Conservation (phyloP, 2,888 invertebrate species). For the Plagodis dolabraria region DNA sequence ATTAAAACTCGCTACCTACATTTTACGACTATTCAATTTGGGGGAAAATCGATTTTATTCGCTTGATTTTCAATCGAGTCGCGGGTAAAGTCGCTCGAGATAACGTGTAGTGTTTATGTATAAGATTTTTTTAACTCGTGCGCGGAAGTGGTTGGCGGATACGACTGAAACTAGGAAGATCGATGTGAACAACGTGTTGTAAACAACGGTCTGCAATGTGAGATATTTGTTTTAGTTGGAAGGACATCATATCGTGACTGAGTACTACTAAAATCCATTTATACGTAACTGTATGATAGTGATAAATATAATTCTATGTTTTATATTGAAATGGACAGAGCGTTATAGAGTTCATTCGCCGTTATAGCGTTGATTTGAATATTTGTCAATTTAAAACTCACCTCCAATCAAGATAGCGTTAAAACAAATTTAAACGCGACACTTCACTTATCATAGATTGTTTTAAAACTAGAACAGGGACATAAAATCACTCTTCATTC, state of each 20-base stretch:
- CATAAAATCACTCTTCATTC: slow-evolving; percentile 62
- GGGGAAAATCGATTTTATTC: slow-evolving; percentile 85
- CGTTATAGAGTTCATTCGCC: neutral
- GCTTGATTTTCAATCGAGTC: slow-evolving; percentile 77
- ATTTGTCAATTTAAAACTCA: slow-evolving; percentile 26
- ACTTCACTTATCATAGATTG: slow-evolving; percentile 40
- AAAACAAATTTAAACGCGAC: slow-evolving; percentile 31
- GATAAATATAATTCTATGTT: neutral
- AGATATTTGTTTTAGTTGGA: neutral
- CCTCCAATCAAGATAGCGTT: slow-evolving; percentile 28
- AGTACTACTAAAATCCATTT: neutral
- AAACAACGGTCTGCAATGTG: slow-evolving; percentile 13
- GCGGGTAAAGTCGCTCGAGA: slow-evolving; percentile 71
- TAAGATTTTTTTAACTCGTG: slow-evolving; percentile 50
- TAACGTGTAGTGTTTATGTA: slow-evolving; percentile 48
- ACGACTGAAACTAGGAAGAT: slow-evolving; percentile 59
- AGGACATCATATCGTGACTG: slow-evolving; percentile 2
- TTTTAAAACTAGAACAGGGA: slow-evolving; percentile 38
- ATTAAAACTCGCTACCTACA: slow-evolving; percentile 80
- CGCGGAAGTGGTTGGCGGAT: slow-evolving; percentile 78
- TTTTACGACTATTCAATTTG: slow-evolving; percentile 82
- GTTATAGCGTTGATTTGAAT: slow-evolving; percentile 22
- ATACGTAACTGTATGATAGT: slow-evolving; percentile 5
- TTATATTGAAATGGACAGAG: slow-evolving; percentile 1
- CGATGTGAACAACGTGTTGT: slow-evolving; percentile 15